Percentiles rank a stretch among this genome's conserved stretches.
Evolutionary conservation across 2,888 invertebrate genomes (phyloP).

Genomic region (Odiellus spinosus): DNA sequence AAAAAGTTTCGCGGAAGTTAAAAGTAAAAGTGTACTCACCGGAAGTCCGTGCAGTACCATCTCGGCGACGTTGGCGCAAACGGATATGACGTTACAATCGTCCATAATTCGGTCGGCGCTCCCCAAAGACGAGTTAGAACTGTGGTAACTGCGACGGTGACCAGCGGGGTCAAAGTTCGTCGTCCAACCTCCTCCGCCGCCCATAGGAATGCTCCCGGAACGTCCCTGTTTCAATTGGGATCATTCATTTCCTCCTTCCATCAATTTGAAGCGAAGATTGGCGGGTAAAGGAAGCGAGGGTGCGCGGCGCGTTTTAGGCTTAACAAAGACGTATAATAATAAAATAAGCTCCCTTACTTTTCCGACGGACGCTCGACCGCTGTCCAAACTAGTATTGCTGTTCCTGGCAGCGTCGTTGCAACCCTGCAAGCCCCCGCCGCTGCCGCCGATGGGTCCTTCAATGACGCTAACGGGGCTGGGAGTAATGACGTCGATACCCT

Average conservation of each 20-base stretch:
- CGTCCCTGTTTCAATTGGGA: too few relatives aligned
- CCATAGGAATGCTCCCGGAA: too few relatives aligned
- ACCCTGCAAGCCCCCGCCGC: too few relatives aligned
- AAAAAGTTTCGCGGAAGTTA: too few relatives aligned
- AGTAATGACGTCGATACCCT: too few relatives aligned
- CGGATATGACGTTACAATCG: background rate
- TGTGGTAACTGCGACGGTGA: conserved; percentile 12
- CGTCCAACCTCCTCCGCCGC: too few relatives aligned
- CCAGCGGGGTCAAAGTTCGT: too few relatives aligned
- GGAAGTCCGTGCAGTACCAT: conserved; percentile 46
- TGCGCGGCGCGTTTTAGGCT: conserved; percentile 12
- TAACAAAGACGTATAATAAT: background rate
- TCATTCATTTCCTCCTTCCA: too few relatives aligned
- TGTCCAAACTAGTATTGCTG: conserved; percentile 68
- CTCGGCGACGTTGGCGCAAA: conserved; percentile 27
- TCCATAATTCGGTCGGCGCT: conserved; percentile 2
- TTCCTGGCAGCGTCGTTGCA: conserved; percentile 41
- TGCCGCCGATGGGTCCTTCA: too few relatives aligned
- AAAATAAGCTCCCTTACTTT: conserved; percentile 14
- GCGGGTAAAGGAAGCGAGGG: too few relatives aligned
- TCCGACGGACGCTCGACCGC: conserved; percentile 67
- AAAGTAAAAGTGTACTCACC: conserved; percentile 34
- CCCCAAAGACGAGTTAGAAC: conserved; percentile 15
- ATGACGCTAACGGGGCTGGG: too few relatives aligned
- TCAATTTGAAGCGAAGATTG: too few relatives aligned